Base-by-base conservation (phyloP, 2,797 vertebrate genomes). In the Pipistrellus kuhlii region DNA sequence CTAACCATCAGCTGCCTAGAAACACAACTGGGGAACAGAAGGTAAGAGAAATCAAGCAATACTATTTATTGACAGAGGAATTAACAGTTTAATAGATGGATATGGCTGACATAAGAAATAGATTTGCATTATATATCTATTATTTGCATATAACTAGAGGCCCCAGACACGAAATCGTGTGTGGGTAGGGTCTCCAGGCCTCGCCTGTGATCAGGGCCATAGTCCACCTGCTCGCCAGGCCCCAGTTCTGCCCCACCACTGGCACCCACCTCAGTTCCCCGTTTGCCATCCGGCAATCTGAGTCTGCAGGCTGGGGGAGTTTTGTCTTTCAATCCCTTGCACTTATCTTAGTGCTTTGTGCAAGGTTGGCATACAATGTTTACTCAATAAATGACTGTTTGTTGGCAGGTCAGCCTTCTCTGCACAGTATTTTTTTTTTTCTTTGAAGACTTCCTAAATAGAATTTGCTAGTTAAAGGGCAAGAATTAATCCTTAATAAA, bases 401-500 rank as follows among this genome's bases (percentile, higher is more conserved):
- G 23, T 27, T 57, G 53, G 38, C 20, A 87, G 25, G 7, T 78
- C 14, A 41, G 5, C 1, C 5, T 77, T 10, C n/a, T 85, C 46
- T 62, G 46, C 55, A 48, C 4, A 69, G 10, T 59, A 59, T 35
- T 51, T 62, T 71, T 94, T 94, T 46, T 72, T 71, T 94, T 85
- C 46, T 72, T 38, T n/a, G 88, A 91, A 81, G 7, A 38, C 0
- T n/a, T 72, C 13, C n/a, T 27, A 75, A 91, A 66, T 4, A 78
- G 7, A 68, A 85, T 82, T 68, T 90, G 75, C 17, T 27, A 38
- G 21, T 73, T 78, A 90, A 80, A 83, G 21, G 57, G 6, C 25
- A 90, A 69, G 82, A 94, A 95, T 92, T 12, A 82, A 84, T 94
- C 96, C 85, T 94, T 94, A 97, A 78, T 46, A 85, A 85, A 85